phyloP scores from a whole-genome alignment of 1,140 invertebrate genomes.

The Rhagoletis zephyria region DNA sequence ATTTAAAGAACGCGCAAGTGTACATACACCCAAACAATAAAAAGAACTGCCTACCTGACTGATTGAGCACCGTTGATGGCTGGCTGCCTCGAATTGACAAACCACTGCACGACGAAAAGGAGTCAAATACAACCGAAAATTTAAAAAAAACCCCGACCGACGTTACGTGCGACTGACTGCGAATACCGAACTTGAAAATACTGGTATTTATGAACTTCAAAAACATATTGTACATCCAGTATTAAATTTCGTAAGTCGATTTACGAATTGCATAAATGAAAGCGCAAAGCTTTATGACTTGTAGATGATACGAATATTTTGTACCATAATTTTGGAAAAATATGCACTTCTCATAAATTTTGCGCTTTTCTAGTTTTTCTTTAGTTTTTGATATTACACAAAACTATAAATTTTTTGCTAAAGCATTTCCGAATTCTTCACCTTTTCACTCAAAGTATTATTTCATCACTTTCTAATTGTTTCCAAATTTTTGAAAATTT shows the following conservation, averaged over 20 bases:
- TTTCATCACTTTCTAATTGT: not conserved
- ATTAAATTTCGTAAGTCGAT: not conserved
- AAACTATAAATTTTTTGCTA: not conserved
- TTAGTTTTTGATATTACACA: not conserved
- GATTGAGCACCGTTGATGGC: not conserved
- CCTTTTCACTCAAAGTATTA: not conserved
- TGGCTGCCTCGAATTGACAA: not conserved
- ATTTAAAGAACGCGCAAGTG: not conserved
- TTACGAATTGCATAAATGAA: not conserved
- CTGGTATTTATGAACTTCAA: not conserved
- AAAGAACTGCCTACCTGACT: not conserved
- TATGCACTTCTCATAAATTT: not conserved
- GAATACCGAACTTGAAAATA: not conserved
- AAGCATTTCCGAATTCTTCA: not conserved
- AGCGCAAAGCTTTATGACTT: not conserved
- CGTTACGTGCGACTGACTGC: not conserved
- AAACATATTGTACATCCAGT: conserved; percentile 18
- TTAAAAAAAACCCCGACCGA: conserved; percentile 16
- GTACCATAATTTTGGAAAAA: not conserved
- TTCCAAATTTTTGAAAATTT: not conserved
- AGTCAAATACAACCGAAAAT: not conserved
- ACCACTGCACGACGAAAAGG: not conserved
- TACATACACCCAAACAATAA: too few relatives aligned
- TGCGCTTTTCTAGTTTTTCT: too few relatives aligned
- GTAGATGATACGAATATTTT: not conserved